phyloP scores from a whole-genome alignment of 1,140 invertebrate genomes.

The Drosophila lowei region DNA sequence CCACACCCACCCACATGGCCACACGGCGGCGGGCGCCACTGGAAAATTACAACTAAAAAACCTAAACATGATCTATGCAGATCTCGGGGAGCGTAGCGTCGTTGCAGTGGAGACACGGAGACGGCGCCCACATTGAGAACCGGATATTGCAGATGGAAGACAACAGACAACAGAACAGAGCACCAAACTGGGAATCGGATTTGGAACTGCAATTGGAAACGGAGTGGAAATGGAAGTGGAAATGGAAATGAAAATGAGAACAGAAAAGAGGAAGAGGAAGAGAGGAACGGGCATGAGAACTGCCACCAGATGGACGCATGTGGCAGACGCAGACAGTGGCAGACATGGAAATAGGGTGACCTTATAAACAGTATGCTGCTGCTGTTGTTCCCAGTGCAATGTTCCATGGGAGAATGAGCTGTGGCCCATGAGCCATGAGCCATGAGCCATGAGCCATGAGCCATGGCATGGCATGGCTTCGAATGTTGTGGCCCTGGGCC shows the following conservation, averaged over 20 bases:
- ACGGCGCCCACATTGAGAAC: constrained; percentile 75
- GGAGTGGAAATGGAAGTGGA: constrained; percentile 40
- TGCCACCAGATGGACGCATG: constrained; percentile 61
- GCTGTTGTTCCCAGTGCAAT: constrained; percentile 23
- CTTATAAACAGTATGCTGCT: constrained; percentile 50
- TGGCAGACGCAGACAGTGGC: constrained; percentile 19
- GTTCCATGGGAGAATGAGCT: too few relatives aligned
- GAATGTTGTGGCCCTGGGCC: constrained; percentile 2
- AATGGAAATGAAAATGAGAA: constrained; percentile 9
- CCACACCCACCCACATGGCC: neutral
- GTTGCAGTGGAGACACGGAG: constrained; percentile 21
- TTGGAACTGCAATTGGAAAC: constrained; percentile 28
- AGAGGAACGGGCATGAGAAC: constrained; percentile 31
- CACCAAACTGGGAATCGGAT: constrained; percentile 41
- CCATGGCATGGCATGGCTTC: too few relatives aligned
- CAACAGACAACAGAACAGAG: constrained; percentile 36
- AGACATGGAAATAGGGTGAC: constrained; percentile 60
- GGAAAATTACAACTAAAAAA: constrained; percentile 7
- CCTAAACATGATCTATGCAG: constrained; percentile 36
- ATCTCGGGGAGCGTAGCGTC: constrained; percentile 17
- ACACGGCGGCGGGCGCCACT: constrained; percentile 36
- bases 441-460: too few relatives aligned
- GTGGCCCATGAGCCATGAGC: too few relatives aligned
- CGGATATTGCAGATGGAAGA: constrained; percentile 69
- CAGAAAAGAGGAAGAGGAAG: neutral